Evolutionary conservation across 2,113 vertebrate genomes (phyloP).

Genomic region (Cercopithecus mona): DNA sequence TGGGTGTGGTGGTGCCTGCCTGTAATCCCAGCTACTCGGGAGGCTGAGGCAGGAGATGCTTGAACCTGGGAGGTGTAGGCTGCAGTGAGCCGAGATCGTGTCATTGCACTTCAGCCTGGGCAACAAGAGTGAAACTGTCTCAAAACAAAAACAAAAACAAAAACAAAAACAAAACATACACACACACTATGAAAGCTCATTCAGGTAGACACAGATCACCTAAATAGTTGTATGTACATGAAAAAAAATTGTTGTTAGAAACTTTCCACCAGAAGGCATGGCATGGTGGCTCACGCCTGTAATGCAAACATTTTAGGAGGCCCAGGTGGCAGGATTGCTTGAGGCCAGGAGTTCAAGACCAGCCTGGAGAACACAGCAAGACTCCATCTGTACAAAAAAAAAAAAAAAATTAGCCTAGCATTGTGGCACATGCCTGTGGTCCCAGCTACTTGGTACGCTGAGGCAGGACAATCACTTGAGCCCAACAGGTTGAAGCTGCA

Average conservation of each 20-base stretch:
- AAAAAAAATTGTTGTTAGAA: background rate
- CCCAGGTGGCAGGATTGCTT: background rate
- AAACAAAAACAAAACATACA: too few species aligned
- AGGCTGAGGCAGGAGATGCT: too few species aligned
- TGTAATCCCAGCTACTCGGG: too few species aligned
- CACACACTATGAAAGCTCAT: background rate
- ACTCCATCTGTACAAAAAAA: background rate
- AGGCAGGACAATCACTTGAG: background rate
- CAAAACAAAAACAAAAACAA: too few species aligned
- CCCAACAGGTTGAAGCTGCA: background rate
- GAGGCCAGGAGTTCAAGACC: background rate
- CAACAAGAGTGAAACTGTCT: too few species aligned
- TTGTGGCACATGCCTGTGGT: background rate
- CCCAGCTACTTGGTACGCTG: background rate
- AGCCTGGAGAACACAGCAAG: background rate
- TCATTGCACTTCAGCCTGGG: too few species aligned
- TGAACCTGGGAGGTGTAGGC: too few species aligned
- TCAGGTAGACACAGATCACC: background rate
- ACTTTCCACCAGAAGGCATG: background rate
- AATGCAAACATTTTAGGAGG: background rate
- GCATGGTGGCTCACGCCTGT: background rate
- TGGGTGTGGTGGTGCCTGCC: too few species aligned
- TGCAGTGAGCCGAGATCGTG: too few species aligned
- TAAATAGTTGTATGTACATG: background rate
- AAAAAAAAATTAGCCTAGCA: background rate